A percentile compares a stretch with the other conserved stretches of the same genome.
These are phyloP conservation scores for Cordylochernes scorpioides DNA, from an alignment of 2,888 invertebrate genomes.

Conservation along the genomic window DNA sequence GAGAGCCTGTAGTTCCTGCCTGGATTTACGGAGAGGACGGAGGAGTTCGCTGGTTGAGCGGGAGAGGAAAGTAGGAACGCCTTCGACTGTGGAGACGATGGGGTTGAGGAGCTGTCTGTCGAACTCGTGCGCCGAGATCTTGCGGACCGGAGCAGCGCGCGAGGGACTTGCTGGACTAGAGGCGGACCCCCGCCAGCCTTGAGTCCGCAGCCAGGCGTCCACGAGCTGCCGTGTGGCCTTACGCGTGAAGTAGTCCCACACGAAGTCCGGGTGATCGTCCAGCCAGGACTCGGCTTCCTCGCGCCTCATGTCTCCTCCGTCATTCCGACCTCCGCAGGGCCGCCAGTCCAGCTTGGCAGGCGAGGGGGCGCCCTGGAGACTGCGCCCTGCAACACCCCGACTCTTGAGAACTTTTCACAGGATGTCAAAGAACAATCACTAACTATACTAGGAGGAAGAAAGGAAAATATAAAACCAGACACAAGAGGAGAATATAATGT, in stretches of 20 bases:
- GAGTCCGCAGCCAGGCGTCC: slow-evolving; percentile 65
- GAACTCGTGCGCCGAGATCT: slow-evolving; percentile 84
- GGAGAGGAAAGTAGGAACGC: slow-evolving; percentile 62
- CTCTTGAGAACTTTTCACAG: no score
- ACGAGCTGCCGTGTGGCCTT: slow-evolving; percentile 77
- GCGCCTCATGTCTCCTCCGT: no score
- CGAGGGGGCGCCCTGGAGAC: no score
- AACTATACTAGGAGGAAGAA: no score
- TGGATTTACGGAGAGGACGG: slow-evolving; percentile 18
- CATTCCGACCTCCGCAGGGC: no score
- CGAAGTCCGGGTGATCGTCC: slow-evolving; percentile 84
- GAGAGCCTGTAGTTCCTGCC: slow-evolving; percentile 42
- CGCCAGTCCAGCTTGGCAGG: no score
- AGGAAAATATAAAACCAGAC: no score
- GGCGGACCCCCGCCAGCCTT: slow-evolving; percentile 17
- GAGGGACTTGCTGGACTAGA: slow-evolving; percentile 38
- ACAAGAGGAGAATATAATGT: no score
- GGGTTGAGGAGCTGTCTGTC: slow-evolving; percentile 65
- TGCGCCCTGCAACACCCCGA: no score
- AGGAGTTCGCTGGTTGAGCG: slow-evolving; percentile 36
- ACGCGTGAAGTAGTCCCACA: slow-evolving; percentile 76
- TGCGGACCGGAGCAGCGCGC: slow-evolving; percentile 70
- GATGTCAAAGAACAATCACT: no score
- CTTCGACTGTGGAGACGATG: slow-evolving; percentile 75
- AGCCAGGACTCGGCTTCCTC: slow-evolving; percentile 48